These are phyloP conservation scores for Florisuga fusca DNA, from an alignment of 2,797 vertebrate genomes.

Conservation along the genomic window DNA sequence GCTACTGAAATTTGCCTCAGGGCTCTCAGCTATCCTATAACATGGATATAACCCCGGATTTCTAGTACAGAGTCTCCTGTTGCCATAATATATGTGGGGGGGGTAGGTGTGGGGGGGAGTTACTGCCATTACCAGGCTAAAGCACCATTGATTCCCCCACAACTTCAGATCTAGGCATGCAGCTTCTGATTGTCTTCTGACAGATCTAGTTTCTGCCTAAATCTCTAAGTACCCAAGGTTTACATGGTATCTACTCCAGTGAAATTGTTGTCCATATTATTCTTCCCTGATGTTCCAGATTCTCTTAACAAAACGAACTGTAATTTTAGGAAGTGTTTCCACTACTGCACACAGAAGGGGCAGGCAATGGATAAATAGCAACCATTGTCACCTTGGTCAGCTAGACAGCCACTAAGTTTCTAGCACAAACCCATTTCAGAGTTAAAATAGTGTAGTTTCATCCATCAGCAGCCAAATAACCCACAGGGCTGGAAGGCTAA, in stretches of 20 bases:
- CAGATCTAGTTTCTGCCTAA: neutral
- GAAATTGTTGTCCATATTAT: neutral
- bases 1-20: neutral
- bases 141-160: neutral
- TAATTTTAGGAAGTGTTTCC: neutral
- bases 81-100: neutral
- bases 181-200: neutral
- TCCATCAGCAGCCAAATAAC: neutral
- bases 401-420: neutral
- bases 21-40: neutral
- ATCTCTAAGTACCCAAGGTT: neutral
- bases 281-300: neutral
- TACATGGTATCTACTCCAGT: neutral
- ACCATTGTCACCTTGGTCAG: neutral
- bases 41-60: neutral
- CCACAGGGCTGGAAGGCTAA: neutral
- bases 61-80: neutral
- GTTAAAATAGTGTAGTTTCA: neutral
- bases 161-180: neutral
- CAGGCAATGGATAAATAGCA: neutral
- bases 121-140: neutral
- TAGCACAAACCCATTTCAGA: neutral
- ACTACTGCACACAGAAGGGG: neutral
- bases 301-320: neutral
- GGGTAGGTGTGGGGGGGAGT: no score